Evolutionary conservation across 2,797 vertebrate genomes (phyloP), one percentile per base, ranked within the genome.

Genomic region (Gymnodraco acuticeps): DNA sequence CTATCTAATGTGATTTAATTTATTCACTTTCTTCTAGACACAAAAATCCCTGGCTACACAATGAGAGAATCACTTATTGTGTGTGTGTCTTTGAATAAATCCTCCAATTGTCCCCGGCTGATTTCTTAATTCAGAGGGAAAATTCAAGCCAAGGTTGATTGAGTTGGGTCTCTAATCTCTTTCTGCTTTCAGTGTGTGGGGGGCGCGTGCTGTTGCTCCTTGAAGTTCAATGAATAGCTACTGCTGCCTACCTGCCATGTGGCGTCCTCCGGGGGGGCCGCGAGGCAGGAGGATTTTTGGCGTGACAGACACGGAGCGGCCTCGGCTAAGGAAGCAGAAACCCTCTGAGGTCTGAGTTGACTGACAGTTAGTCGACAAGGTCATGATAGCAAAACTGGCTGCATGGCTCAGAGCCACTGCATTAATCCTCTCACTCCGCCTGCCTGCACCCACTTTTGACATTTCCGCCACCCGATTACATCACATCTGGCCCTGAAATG

Each of bases 341-440:
- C 84, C 84, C 84, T 86, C 20, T 33, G 86, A 91, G 90, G 91
- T 75, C 81, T 71, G 77, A 77, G 87, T 70, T 84, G 88, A 90
- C 80, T 89, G 88, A 85, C 90, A 90, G 75, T 70, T 76, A 80
- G 85, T 85, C 75, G 85, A 86, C 92, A 92, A 93, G 92, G 93
- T 94, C 91, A 90, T 20, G 83, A 81, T 83, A 78, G 87, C 78
- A 88, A 76, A 92, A 78, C 73, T 70, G 84, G 69, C 75, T 54
- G 67, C 71, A 55, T 82, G 90, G 88, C 91, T 90, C 70, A 6
- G 63, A 87, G 87, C 82, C 84, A 73, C 65, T 38, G 87, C 81
- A 72, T 85, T 87, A 89, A 91, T 90, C 85, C 78, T 45, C 67
- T 78, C 88, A 62, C 83, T 87, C 80, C 5, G 75, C 61, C 80